Evolutionary conservation across 2,797 vertebrate species (phyloP).

Genomic region (Lagocephalus sceleratus): DNA sequence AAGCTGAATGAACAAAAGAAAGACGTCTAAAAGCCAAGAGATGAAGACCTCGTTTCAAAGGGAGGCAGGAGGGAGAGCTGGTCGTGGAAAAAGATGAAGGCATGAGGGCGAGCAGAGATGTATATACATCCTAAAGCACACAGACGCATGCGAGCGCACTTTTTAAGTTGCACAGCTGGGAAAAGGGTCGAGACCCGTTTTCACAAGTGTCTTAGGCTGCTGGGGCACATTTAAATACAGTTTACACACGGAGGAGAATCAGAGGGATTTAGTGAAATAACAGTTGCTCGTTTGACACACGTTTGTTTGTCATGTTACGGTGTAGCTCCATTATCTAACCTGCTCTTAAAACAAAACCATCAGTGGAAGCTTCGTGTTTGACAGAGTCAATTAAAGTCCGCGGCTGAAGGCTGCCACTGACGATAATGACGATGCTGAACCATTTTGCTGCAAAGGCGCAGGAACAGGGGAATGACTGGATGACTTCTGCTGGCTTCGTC

Average conservation of each 20-base stretch:
- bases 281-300: not conserved
- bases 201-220: conserved; percentile 38
- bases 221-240: conserved; percentile 30
- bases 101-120: not conserved
- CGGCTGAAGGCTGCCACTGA: too few species aligned
- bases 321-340: not conserved
- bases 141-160: not conserved
- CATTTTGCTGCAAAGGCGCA: conserved; percentile 6
- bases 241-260: conserved; percentile 18
- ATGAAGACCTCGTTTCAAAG: not conserved
- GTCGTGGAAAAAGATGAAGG: too few species aligned
- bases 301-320: conserved; percentile 16
- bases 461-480: conserved; percentile 1
- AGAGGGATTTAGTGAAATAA: conserved; percentile 1
- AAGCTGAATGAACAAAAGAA: conserved; percentile 23
- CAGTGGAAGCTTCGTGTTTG: too few species aligned
- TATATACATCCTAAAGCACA: not conserved
- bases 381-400: too few species aligned
- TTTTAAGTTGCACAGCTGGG: conserved; percentile 13
- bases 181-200: conserved; percentile 42
- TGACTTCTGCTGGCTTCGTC: conserved; percentile 8
- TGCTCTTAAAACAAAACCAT: too few species aligned
- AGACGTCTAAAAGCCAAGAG: not conserved
- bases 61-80: not conserved
- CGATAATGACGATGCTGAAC: not conserved